phyloP scores from a whole-genome alignment of 2,888 invertebrate species.

The Eupithecia inturbata region DNA sequence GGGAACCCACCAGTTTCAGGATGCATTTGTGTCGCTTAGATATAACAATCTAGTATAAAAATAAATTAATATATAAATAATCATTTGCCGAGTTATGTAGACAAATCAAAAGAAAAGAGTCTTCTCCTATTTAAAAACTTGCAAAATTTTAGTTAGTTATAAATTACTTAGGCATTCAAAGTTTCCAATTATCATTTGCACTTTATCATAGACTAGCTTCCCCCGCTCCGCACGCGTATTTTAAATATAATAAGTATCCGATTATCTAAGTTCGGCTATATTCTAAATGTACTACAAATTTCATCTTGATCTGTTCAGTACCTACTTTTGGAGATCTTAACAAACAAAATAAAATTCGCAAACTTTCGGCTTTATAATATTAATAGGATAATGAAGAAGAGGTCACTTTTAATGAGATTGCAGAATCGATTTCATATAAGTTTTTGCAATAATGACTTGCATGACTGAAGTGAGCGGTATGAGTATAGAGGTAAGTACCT shows the following conservation, averaged over 20 bases:
- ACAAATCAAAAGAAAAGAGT: background rate
- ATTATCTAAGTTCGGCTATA: too few species aligned
- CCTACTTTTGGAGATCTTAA: too few species aligned
- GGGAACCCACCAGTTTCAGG: too few species aligned
- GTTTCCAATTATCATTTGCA: background rate
- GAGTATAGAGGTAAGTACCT: background rate
- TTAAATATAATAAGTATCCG: too few species aligned
- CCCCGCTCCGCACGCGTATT: too few species aligned
- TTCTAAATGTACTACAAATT: too few species aligned
- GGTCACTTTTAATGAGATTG: background rate
- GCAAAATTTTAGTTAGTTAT: background rate
- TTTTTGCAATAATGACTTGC: conserved; percentile 6
- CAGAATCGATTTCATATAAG: background rate
- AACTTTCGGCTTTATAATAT: too few species aligned
- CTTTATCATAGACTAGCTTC: background rate
- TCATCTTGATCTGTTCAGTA: too few species aligned
- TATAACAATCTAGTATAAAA: too few species aligned
- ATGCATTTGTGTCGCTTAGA: too few species aligned
- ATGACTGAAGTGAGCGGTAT: background rate
- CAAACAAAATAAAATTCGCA: too few species aligned
- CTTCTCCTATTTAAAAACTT: background rate
- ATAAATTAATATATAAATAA: background rate
- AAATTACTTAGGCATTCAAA: background rate
- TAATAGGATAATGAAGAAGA: background rate
- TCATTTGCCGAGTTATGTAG: background rate